Conservation (phyloP, 2,113 vertebrate species). For the Ancistrus triradiatus region DNA sequence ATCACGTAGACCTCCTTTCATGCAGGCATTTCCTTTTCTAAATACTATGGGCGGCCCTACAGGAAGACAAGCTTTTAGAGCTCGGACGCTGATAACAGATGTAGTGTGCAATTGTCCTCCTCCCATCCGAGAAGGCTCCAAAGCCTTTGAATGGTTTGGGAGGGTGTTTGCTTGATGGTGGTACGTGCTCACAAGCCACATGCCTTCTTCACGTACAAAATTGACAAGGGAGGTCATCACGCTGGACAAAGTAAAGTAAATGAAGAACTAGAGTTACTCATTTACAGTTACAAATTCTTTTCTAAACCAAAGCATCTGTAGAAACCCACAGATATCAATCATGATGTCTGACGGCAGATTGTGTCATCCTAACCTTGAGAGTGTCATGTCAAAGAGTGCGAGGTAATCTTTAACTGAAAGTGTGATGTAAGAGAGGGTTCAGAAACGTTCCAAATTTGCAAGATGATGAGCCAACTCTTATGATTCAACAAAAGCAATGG, state of each 20-base stretch:
- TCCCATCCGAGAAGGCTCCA: slow-evolving; percentile 34
- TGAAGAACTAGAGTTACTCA: too few relatives aligned
- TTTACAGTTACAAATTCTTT: neutral
- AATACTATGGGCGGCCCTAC: slow-evolving; percentile 43
- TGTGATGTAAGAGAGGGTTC: neutral
- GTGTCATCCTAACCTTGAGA: slow-evolving; percentile 9
- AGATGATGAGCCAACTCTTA: neutral
- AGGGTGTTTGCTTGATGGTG: slow-evolving; percentile 20
- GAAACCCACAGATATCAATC: slow-evolving; percentile 6
- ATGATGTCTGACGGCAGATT: too few relatives aligned
- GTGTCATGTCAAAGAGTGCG: neutral
- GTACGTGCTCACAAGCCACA: slow-evolving; percentile 53
- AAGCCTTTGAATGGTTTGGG: slow-evolving; percentile 31
- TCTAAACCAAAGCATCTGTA: slow-evolving; percentile 1
- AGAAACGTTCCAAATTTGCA: neutral
- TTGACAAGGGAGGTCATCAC: too few relatives aligned
- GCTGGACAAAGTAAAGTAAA: too few relatives aligned
- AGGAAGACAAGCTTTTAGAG: slow-evolving; percentile 61
- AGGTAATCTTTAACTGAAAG: slow-evolving; percentile 14
- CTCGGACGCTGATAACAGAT: slow-evolving; percentile 54
- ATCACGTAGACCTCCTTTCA: slow-evolving; percentile 37
- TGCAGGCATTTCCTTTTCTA: slow-evolving; percentile 53
- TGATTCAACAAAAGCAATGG: neutral
- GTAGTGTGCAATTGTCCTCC: slow-evolving; percentile 34
- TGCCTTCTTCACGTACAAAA: slow-evolving; percentile 8